Base-by-base conservation (phyloP, 2,113 vertebrate genomes). In the Gadus chalcogrammus region DNA sequence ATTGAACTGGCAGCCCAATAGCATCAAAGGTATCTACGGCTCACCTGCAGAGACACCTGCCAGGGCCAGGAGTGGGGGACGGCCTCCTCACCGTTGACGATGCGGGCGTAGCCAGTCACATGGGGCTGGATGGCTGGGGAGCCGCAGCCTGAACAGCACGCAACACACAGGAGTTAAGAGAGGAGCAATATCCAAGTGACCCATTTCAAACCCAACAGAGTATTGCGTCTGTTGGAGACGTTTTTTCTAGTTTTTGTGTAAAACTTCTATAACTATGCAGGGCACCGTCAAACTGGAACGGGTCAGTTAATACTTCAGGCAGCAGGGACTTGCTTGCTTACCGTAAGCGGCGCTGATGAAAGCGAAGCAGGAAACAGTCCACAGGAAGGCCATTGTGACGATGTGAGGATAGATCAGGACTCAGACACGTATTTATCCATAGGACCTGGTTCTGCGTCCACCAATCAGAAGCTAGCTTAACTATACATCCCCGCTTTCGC, bases 301-400 rank as follows among this genome's bases (percentile, higher is more conserved):
- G 11, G 7, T 5, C 5, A 28, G 22, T 62, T 27, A 6, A 22
- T 24, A 13, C 61, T 27, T 28, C 12, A 24, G 35, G 22, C 16
- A 28, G 28, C 38, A 68, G 11, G 38, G 13, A 12, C 16, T 15
- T 7, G 20, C 24, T 24, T 73, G 53, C 79, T 87, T 67, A 90
- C 89, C 88, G 3, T 84, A 89, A 70, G 77, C 83, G 61, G 75
- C 69, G 62, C 86, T 53, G 65, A 88, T 5, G 13, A 93, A 82
- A 69, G 90, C 86, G 0, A 92, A 78, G 66, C 90, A 91, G 71
- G 91, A 88, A n/a, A 93, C 35, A 15, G 92, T 56, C 91, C 90
- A 91, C n/a, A 92, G 84, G 71, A 85, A 80, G 53, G 89, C 87
- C 92, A 93, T 91, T 79, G 64, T 74, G 70, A 68, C 58, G 48